Evolutionary conservation across 2,888 invertebrate genomes (phyloP).

Genomic region (Endotricha flammealis): DNA sequence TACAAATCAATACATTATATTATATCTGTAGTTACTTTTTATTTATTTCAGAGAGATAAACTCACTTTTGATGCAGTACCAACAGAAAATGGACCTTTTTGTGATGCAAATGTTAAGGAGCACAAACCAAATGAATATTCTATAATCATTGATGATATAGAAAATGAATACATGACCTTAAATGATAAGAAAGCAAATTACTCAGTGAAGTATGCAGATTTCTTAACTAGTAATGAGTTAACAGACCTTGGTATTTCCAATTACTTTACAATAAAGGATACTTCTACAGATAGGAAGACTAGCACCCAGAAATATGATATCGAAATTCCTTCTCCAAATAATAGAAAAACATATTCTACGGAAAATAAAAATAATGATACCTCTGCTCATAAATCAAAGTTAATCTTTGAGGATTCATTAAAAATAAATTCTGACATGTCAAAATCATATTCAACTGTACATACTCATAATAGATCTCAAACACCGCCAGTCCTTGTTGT

Average conservation of each 20-base stretch:
- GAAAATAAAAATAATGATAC: too few species aligned
- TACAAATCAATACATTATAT: too few species aligned
- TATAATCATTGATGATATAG: slow-evolving; percentile 55
- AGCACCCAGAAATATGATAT: too few species aligned
- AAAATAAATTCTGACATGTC: too few species aligned
- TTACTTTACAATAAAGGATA: too few species aligned
- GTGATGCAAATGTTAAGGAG: slow-evolving; percentile 31
- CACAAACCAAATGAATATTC: slow-evolving; percentile 29
- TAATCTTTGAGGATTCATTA: too few species aligned
- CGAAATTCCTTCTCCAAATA: too few species aligned
- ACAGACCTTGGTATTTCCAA: slow-evolving; percentile 1
- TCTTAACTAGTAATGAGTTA: slow-evolving; percentile 52
- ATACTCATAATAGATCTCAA: background rate
- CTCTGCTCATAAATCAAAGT: too few species aligned
- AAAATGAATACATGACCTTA: slow-evolving; percentile 45
- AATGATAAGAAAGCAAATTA: slow-evolving; percentile 53
- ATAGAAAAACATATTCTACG: too few species aligned
- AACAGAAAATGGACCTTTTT: slow-evolving; percentile 64
- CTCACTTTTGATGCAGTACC: slow-evolving; percentile 76
- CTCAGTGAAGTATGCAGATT: slow-evolving; percentile 60
- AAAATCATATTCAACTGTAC: too few species aligned
- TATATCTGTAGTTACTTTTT: slow-evolving; percentile 8
- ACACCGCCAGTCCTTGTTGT: slow-evolving; percentile 19
- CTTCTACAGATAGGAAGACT: too few species aligned
- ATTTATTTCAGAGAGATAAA: slow-evolving; percentile 72